phyloP scores from a whole-genome alignment of 2,888 invertebrate species.

The Deilephila porcellus region DNA sequence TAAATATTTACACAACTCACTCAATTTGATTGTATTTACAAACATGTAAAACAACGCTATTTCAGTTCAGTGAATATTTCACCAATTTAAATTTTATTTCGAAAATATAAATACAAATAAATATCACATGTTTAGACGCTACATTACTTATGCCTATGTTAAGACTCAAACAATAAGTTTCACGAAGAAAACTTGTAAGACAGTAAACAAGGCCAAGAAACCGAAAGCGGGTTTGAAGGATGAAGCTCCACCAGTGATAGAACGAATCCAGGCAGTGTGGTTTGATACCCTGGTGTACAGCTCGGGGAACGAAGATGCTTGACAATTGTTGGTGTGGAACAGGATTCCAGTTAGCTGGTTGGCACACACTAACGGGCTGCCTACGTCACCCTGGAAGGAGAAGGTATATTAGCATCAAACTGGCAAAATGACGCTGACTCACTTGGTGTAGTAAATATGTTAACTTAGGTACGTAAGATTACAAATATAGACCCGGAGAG shows the following conservation, averaged over 20 bases:
- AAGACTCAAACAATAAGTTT: slow-evolving; percentile 43
- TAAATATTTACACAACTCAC: background rate
- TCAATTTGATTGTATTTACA: background rate
- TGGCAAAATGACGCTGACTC: too few relatives aligned
- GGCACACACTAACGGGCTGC: slow-evolving; percentile 57
- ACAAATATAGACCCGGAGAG: too few relatives aligned
- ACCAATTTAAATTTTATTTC: slow-evolving; percentile 15
- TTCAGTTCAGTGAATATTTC: background rate
- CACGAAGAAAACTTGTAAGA: slow-evolving; percentile 44
- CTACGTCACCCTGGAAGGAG: slow-evolving; percentile 57
- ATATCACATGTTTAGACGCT: background rate
- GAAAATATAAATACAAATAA: background rate
- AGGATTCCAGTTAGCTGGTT: slow-evolving; percentile 58
- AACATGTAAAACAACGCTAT: background rate
- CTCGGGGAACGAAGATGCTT: slow-evolving; percentile 52
- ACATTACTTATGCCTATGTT: slow-evolving; percentile 5
- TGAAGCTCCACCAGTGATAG: slow-evolving; percentile 50
- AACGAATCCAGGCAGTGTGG: slow-evolving; percentile 59
- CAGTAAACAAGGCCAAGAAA: slow-evolving; percentile 45
- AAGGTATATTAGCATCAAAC: background rate
- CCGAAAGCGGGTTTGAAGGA: slow-evolving; percentile 51
- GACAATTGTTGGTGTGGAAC: slow-evolving; percentile 49
- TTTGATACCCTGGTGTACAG: slow-evolving; percentile 61
- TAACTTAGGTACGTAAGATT: too few relatives aligned
- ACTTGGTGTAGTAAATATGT: too few relatives aligned